A percentile compares a stretch with the other conserved stretches of the same genome.
Conservation (phyloP, 2,888 invertebrate genomes). For the Exephanes ischioxanthus region DNA sequence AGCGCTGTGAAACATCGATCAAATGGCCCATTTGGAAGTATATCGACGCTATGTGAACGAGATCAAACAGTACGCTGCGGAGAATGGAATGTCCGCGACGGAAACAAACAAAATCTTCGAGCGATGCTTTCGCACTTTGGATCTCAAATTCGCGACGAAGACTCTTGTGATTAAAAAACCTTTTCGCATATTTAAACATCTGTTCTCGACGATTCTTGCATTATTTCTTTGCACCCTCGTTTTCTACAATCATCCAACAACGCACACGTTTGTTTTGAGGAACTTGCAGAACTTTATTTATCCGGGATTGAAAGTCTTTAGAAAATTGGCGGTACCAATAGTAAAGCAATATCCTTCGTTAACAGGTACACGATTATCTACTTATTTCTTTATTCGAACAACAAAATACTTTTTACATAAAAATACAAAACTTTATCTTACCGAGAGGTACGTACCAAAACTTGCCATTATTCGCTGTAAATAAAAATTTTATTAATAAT, state of each 20-base stretch:
- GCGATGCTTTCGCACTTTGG: conserved; percentile 86
- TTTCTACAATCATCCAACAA: conserved; percentile 87
- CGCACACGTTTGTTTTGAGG: conserved; percentile 89
- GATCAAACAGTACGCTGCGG: conserved; percentile 87
- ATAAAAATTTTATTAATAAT: not conserved
- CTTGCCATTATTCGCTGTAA: conserved; percentile 21
- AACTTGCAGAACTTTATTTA: conserved; percentile 93
- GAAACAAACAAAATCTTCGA: conserved; percentile 88
- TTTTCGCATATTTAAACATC: conserved; percentile 69
- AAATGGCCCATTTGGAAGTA: conserved; percentile 62
- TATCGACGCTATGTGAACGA: conserved; percentile 87
- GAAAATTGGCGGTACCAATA: conserved; percentile 91
- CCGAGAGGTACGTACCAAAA: not conserved
- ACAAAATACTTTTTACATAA: not conserved
- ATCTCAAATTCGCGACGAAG: conserved; percentile 75
- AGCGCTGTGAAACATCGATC: not conserved
- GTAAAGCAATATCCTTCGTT: conserved; percentile 90
- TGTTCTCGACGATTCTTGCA: conserved; percentile 78
- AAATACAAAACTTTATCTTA: not conserved
- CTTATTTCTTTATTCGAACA: not conserved
- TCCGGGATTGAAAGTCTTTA: conserved; percentile 91
- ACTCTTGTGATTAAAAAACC: conserved; percentile 48
- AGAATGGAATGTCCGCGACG: conserved; percentile 87
- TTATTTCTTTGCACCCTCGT: conserved; percentile 84
- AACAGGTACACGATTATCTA: conserved; percentile 87